Percentiles rank a stretch among this genome's conserved stretches.
Evolutionary conservation across 2,113 vertebrate genomes (phyloP).

Genomic region (Spea multiplicata): DNA sequence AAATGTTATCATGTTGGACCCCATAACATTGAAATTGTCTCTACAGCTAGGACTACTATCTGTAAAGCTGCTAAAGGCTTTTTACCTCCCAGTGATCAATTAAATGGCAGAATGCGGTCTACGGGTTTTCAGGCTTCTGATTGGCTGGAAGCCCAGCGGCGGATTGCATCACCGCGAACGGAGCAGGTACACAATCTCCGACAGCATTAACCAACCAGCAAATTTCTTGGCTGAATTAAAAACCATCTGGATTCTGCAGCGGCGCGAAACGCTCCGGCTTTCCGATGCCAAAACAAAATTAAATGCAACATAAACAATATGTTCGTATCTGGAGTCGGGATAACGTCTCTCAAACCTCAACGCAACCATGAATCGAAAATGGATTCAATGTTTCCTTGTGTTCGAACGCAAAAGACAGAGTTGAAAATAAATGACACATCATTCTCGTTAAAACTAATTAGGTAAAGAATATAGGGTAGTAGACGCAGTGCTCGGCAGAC

Average conservation of each 20-base stretch:
- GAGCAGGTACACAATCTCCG: constrained; percentile 29
- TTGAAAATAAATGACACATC: neutral
- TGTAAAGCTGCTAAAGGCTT: too few species aligned
- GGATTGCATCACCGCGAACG: constrained; percentile 8
- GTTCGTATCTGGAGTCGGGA: constrained; percentile 9
- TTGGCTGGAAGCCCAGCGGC: constrained; percentile 11
- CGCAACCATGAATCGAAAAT: neutral
- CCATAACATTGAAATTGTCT: too few species aligned
- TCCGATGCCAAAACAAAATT: constrained; percentile 13
- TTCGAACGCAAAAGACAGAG: neutral
- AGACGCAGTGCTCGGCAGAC: neutral
- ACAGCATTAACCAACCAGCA: constrained; percentile 33
- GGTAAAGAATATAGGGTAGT: neutral
- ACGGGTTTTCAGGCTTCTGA: neutral
- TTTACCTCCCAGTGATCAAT: neutral
- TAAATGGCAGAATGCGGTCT: too few species aligned
- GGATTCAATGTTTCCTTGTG: neutral
- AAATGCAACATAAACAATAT: constrained; percentile 39
- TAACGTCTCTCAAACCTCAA: constrained; percentile 7
- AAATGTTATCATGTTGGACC: too few species aligned
- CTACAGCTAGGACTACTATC: too few species aligned
- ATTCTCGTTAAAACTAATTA: constrained; percentile 4
- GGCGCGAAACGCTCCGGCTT: constrained; percentile 7
- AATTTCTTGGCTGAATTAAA: constrained; percentile 33
- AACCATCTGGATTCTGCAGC: constrained; percentile 36